A percentile compares a stretch with the other conserved stretches of the same genome.
phyloP scores from a whole-genome alignment of 2,113 vertebrate species.

The Pseudopodoces humilis region DNA sequence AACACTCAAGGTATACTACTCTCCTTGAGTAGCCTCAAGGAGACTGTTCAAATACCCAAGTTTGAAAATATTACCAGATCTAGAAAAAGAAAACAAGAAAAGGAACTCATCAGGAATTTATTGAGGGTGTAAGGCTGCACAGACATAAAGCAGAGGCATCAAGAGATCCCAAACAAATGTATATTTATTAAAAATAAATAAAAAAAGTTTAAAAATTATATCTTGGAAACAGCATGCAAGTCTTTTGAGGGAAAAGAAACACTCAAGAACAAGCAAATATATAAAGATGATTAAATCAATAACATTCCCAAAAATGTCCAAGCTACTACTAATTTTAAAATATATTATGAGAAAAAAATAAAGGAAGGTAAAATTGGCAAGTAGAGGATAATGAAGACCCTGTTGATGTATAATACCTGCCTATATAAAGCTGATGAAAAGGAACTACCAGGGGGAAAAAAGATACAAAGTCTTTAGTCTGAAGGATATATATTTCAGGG shows the following conservation, averaged over 20 bases:
- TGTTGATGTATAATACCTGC: constrained; percentile 13
- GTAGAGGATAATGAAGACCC: not conserved
- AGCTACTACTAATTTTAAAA: constrained; percentile 16
- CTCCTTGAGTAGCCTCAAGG: not conserved
- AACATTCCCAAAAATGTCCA: not conserved
- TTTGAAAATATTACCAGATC: constrained; percentile 17
- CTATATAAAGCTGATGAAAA: constrained; percentile 24
- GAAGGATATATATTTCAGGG: constrained; percentile 55
- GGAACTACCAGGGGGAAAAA: not conserved
- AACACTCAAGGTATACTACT: not conserved
- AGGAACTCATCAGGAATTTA: not conserved
- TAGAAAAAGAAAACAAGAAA: constrained; percentile 33
- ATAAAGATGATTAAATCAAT: not conserved
- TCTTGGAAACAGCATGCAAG: not conserved
- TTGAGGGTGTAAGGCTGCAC: not conserved
- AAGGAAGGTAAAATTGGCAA: not conserved
- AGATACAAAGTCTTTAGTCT: constrained; percentile 11
- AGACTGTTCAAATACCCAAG: not conserved
- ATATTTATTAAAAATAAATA: not conserved
- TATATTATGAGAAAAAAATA: not conserved
- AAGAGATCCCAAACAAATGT: not conserved
- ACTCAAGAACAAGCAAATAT: not conserved
- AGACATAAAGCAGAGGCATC: not conserved
- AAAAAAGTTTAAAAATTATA: not conserved
- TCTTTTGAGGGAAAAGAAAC: not conserved